Percentiles rank a stretch among this genome's conserved stretches.
These are phyloP conservation scores for Tillus elongatus DNA, from an alignment of 2,888 invertebrate genomes.

Conservation along the genomic window DNA sequence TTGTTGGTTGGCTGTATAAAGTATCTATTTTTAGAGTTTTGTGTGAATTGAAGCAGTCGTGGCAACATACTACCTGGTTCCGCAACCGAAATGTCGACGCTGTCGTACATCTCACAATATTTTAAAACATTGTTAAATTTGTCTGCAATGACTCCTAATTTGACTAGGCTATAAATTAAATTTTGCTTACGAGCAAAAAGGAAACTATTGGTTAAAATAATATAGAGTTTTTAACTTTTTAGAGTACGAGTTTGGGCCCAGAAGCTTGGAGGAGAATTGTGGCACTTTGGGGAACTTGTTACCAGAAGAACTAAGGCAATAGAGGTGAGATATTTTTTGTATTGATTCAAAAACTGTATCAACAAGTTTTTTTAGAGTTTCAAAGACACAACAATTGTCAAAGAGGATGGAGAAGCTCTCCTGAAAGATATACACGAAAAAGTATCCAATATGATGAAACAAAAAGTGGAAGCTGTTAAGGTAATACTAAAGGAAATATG, in stretches of 20 bases:
- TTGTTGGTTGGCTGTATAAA: too few relatives aligned
- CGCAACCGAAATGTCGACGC: too few relatives aligned
- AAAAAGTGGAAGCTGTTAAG: constrained; percentile 79
- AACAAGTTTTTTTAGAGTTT: constrained; percentile 53
- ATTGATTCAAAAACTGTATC: neutral
- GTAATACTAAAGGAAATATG: constrained; percentile 43
- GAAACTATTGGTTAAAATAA: too few relatives aligned
- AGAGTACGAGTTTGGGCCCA: constrained; percentile 77
- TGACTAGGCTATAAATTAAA: too few relatives aligned
- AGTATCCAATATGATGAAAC: constrained; percentile 79
- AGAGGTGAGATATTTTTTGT: constrained; percentile 49
- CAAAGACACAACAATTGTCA: constrained; percentile 62
- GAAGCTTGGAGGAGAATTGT: constrained; percentile 70
- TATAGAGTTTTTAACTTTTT: too few relatives aligned
- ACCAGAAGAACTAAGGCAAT: constrained; percentile 70
- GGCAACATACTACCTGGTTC: too few relatives aligned
- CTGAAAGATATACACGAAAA: constrained; percentile 76
- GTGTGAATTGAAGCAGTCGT: too few relatives aligned
- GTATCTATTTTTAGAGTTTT: too few relatives aligned
- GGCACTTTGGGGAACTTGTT: constrained; percentile 71
- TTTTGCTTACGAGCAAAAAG: too few relatives aligned
- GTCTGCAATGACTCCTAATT: too few relatives aligned
- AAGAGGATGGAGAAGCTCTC: constrained; percentile 67
- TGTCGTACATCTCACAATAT: too few relatives aligned
- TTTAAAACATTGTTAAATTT: too few relatives aligned